phyloP scores from a whole-genome alignment of 1,140 invertebrate genomes.

The Drosophila erecta region DNA sequence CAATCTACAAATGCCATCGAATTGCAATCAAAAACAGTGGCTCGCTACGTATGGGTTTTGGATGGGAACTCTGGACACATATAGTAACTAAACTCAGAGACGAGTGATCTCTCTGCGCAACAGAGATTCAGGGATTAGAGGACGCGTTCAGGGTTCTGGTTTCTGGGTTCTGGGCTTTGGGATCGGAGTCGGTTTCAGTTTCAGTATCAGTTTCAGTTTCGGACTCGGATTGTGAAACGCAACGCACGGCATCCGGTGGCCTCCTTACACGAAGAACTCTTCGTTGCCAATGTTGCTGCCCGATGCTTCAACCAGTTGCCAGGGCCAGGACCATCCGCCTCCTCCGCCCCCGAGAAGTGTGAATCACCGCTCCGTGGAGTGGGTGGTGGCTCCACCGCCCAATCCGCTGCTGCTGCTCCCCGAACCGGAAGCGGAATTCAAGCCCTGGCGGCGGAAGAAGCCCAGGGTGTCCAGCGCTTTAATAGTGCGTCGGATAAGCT shows the following conservation, averaged over 20 bases:
- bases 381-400: slow-evolving; percentile 69
- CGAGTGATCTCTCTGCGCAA: neutral
- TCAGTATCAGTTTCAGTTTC: neutral
- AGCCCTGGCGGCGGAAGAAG: slow-evolving; percentile 87
- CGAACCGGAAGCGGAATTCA: slow-evolving; percentile 31
- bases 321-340: slow-evolving; percentile 65
- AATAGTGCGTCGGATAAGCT: slow-evolving; percentile 89
- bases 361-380: slow-evolving; percentile 83
- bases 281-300: slow-evolving; percentile 60
- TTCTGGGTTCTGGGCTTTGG: neutral
- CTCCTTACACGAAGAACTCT: slow-evolving; percentile 69
- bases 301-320: slow-evolving; percentile 60
- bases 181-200: slow-evolving; percentile 3
- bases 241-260: neutral
- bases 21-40: neutral
- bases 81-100: slow-evolving; percentile 33
- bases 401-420: slow-evolving; percentile 50
- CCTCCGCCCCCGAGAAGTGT: slow-evolving; percentile 47
- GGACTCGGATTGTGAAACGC: neutral
- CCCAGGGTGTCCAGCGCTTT: slow-evolving; percentile 89
- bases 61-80: slow-evolving; percentile 24
- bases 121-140: slow-evolving; percentile 6
- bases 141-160: slow-evolving; percentile 7
- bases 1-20: neutral
- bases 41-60: neutral